Evolutionary conservation across 2,797 vertebrate genomes (phyloP).

Genomic region (Rhinatrema bivittatum): DNA sequence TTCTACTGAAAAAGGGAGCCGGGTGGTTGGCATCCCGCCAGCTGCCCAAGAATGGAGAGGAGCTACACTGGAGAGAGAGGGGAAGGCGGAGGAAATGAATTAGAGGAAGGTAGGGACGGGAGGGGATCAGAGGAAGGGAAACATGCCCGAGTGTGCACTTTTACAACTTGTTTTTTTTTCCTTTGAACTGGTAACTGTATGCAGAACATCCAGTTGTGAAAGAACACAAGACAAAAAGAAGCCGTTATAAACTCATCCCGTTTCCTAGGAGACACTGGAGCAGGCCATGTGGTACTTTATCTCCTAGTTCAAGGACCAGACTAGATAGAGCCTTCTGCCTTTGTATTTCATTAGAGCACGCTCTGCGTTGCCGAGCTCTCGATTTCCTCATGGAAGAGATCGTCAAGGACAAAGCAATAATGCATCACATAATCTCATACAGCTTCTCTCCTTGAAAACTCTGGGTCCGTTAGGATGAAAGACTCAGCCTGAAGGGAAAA

Average conservation of each 20-base stretch:
- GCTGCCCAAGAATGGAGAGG: too few species aligned
- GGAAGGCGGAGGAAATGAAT: too few species aligned
- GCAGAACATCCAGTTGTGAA: constrained; percentile 61
- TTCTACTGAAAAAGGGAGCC: too few species aligned
- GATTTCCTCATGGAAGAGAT: constrained; percentile 17
- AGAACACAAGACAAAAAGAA: constrained; percentile 59
- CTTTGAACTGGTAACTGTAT: too few species aligned
- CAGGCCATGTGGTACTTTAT: constrained; percentile 40
- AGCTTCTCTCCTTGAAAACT: neutral
- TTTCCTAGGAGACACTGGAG: constrained; percentile 62
- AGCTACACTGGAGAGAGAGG: too few species aligned
- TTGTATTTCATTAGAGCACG: constrained; percentile 1
- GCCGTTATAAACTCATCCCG: constrained; percentile 48
- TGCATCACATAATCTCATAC: constrained; percentile 1
- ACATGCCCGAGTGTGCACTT: too few species aligned
- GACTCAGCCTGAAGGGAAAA: too few species aligned
- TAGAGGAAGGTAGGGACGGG: too few species aligned
- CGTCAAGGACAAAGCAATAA: constrained; percentile 2
- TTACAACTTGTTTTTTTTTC: too few species aligned
- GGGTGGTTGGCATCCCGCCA: too few species aligned
- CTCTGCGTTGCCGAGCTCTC: constrained; percentile 10
- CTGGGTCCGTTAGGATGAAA: constrained; percentile 6
- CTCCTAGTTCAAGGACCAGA: constrained; percentile 53
- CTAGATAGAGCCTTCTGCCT: constrained; percentile 6
- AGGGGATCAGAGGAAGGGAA: too few species aligned